Conservation (phyloP, 2,113 vertebrate species). For the Cairina moschata region DNA sequence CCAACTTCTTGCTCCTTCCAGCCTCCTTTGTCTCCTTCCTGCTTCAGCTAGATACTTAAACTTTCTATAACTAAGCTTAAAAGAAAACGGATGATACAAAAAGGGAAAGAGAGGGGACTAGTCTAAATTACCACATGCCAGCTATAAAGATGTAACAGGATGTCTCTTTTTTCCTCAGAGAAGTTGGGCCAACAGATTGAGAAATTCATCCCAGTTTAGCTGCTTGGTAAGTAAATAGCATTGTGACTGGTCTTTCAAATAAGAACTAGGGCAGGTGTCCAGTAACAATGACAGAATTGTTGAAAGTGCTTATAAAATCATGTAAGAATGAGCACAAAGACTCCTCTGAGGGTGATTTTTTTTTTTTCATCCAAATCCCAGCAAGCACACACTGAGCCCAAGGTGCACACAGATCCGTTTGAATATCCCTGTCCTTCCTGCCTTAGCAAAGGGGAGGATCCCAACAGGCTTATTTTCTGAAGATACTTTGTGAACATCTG, state of each 20-base stretch:
- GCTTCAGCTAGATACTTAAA: neutral
- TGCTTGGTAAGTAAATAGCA: neutral
- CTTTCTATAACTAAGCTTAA: neutral
- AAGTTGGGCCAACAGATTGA: neutral
- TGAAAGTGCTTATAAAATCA: neutral
- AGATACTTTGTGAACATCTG: neutral
- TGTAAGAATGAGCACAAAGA: neutral
- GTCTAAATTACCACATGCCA: neutral
- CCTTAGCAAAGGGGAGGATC: neutral
- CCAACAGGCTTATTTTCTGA: neutral
- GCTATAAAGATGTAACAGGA: neutral
- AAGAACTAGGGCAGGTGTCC: neutral
- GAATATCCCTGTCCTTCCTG: neutral
- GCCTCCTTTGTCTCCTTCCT: neutral
- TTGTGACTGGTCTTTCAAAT: neutral
- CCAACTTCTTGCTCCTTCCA: neutral
- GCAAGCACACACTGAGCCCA: neutral
- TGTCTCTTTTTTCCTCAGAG: neutral
- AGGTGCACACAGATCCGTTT: neutral
- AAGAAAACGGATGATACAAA: neutral
- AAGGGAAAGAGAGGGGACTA: neutral
- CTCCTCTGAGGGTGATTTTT: neutral
- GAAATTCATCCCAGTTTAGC: neutral
- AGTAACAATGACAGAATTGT: neutral
- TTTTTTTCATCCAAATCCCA: neutral